phyloP scores from a whole-genome alignment of 2,888 invertebrate genomes.

The Hartigia nigra region DNA sequence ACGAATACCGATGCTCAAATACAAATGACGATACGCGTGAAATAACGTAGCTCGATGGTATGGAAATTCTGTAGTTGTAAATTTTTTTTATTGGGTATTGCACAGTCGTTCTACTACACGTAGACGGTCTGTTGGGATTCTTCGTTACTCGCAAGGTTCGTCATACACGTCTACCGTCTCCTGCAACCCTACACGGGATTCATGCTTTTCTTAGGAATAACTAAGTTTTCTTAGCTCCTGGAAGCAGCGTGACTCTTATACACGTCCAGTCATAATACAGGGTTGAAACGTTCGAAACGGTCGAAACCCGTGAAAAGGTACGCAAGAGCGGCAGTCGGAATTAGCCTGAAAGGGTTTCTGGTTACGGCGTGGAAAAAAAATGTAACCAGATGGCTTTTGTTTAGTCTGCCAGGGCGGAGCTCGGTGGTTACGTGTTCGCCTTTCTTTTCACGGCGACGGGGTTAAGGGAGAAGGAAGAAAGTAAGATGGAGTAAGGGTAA shows the following conservation, averaged over 20 bases:
- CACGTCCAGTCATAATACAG: conserved; percentile 8
- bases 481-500: background rate
- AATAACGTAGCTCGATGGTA: background rate
- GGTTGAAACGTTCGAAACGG: conserved; percentile 1
- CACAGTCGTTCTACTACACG: background rate
- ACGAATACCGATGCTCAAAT: background rate
- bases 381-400: conserved; percentile 53
- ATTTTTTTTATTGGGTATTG: background rate
- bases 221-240: background rate
- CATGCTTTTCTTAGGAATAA: background rate
- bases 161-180: background rate
- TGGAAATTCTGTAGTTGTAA: background rate
- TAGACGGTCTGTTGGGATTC: background rate
- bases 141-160: background rate
- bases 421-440: conserved; percentile 23
- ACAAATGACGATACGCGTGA: background rate
- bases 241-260: background rate
- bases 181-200: background rate
- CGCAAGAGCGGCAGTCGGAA: conserved; percentile 23
- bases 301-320: conserved; percentile 4
- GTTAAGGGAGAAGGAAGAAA: background rate
- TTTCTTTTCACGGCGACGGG: conserved; percentile 11
- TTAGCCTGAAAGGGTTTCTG: conserved; percentile 38
- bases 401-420: conserved; percentile 45
- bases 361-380: conserved; percentile 35